These are phyloP conservation scores for Nemopilema nomurai DNA, from an alignment of 30 jellyfish, hydroid and myxozoan species.

Conservation along the genomic window DNA sequence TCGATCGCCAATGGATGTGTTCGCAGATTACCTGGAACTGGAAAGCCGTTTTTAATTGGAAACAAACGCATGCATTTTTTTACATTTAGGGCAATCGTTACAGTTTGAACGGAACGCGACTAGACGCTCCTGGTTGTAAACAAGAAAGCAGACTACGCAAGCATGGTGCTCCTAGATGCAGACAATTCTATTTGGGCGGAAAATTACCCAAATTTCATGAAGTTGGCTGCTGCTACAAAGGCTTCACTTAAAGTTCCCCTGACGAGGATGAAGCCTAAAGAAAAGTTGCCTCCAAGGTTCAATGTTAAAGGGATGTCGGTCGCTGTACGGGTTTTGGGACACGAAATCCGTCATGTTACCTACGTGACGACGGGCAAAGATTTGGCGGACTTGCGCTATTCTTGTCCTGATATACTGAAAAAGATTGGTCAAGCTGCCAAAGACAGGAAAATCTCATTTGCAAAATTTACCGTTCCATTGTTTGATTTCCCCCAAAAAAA, in stretches of 20 bases:
- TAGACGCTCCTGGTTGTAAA: background rate
- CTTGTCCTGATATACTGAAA: conserved; percentile 54
- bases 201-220: conserved; percentile 42
- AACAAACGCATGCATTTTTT: background rate
- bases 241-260: conserved; percentile 45
- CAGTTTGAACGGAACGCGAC: background rate
- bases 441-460: conserved; percentile 41
- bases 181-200: conserved; percentile 15
- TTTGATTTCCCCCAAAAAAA: conserved; percentile 43
- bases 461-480: conserved; percentile 25
- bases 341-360: conserved; percentile 85
- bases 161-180: conserved; percentile 51
- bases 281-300: conserved; percentile 90
- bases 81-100: background rate
- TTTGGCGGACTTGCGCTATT: conserved; percentile 63
- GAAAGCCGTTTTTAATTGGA: background rate
- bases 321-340: conserved; percentile 89
- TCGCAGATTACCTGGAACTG: background rate
- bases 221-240: conserved; percentile 37
- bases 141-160: background rate
- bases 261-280: conserved; percentile 55
- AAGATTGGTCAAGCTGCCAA: conserved; percentile 63
- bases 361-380: conserved; percentile 89
- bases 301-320: conserved; percentile 76
- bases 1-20: no score